phyloP scores from a whole-genome alignment of 37 sponge, comb jelly and placozoan species.

The Aplysina aerophoba region DNA sequence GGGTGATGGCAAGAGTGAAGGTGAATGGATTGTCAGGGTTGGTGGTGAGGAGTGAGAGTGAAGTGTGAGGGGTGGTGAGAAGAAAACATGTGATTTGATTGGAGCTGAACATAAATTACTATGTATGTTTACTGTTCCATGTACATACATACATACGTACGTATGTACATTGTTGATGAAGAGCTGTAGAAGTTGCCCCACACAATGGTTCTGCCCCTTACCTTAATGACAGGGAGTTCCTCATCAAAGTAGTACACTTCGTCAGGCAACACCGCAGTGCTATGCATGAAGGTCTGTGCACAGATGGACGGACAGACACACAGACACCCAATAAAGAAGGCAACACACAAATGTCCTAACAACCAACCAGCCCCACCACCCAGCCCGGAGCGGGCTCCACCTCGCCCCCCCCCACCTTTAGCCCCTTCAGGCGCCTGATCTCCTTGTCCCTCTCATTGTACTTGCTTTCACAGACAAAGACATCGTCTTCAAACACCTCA shows the following conservation, averaged over 20 bases:
- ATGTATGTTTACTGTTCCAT: no score
- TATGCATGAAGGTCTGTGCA: slow-evolving; percentile 44
- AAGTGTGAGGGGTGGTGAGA: slow-evolving; percentile 10
- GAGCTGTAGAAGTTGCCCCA: not conserved
- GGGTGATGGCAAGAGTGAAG: not conserved
- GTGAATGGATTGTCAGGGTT: not conserved
- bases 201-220: not conserved
- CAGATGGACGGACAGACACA: not conserved
- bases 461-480: slow-evolving; percentile 75
- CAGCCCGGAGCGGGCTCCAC: not conserved
- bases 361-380: no score
- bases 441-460: slow-evolving; percentile 89
- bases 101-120: no score
- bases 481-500: slow-evolving; percentile 77
- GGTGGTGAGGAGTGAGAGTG: not conserved
- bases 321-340: not conserved
- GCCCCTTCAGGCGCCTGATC: slow-evolving; percentile 63
- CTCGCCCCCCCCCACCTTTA: slow-evolving; percentile 54
- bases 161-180: not conserved
- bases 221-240: slow-evolving; percentile 65
- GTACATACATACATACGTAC: no score
- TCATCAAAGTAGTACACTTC: slow-evolving; percentile 71
- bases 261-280: slow-evolving; percentile 39
- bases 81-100: no score
- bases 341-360: not conserved